These are phyloP conservation scores for Trissoscelio sp. DNA, from an alignment of 2,888 invertebrate genomes.

Conservation along the genomic window DNA sequence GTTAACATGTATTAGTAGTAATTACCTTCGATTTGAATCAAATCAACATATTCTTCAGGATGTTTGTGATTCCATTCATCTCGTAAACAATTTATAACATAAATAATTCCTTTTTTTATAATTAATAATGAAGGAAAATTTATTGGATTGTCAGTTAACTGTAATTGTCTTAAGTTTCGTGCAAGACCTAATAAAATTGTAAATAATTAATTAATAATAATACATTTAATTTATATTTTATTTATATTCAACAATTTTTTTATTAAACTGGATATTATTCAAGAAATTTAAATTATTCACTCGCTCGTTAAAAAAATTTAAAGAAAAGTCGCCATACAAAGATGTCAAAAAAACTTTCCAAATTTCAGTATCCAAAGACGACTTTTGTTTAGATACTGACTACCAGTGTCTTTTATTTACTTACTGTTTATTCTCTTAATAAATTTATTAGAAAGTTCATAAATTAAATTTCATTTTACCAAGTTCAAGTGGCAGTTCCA, in stretches of 20 bases:
- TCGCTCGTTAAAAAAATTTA: too few species aligned
- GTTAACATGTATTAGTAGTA: not conserved
- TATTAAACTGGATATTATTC: too few species aligned
- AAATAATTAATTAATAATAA: not conserved
- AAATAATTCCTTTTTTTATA: constrained; percentile 84
- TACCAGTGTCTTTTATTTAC: too few species aligned
- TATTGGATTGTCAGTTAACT: constrained; percentile 87
- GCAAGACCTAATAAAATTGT: constrained; percentile 82
- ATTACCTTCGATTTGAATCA: constrained; percentile 46
- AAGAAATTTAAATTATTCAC: too few species aligned
- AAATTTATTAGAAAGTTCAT: too few species aligned
- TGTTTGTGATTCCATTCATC: constrained; percentile 80
- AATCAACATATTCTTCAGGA: constrained; percentile 75
- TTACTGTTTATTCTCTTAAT: too few species aligned
- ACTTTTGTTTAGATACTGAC: too few species aligned
- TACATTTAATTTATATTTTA: not conserved
- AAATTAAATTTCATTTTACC: too few species aligned
- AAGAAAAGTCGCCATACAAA: too few species aligned
- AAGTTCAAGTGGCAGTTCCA: constrained; percentile 86
- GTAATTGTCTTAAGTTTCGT: constrained; percentile 86
- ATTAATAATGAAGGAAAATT: constrained; percentile 85
- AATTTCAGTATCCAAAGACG: too few species aligned
- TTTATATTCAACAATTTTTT: not conserved
- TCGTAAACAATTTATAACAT: constrained; percentile 82
- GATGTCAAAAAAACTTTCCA: too few species aligned